These are phyloP conservation scores for Drosophila quasianomalipes DNA, from an alignment of 2,888 invertebrate species.

Conservation along the genomic window DNA sequence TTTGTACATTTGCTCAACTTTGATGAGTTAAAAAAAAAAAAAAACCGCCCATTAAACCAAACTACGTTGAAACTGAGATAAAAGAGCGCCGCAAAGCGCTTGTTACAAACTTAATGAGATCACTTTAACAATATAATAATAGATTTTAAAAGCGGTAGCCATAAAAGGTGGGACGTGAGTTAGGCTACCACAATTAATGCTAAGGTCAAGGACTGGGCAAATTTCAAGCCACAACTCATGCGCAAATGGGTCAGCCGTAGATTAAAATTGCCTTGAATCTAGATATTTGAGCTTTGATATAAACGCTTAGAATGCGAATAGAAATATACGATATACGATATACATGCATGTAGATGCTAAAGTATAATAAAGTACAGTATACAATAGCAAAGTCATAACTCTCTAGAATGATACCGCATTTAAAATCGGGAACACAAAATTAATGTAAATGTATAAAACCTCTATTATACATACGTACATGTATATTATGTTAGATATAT, in stretches of 20 bases:
- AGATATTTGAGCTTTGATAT: constrained; percentile 8
- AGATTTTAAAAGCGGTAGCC: constrained; percentile 59
- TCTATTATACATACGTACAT: neutral
- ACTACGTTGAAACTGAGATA: constrained; percentile 31
- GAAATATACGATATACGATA: neutral
- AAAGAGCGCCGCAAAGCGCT: constrained; percentile 49
- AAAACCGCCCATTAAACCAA: constrained; percentile 34
- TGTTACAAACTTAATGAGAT: constrained; percentile 60
- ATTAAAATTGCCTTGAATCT: constrained; percentile 33
- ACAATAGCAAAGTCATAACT: neutral
- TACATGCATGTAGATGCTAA: neutral
- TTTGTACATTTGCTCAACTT: constrained; percentile 51
- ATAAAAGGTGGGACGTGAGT: constrained; percentile 54
- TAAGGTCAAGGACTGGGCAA: constrained; percentile 70
- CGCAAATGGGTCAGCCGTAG: constrained; percentile 60
- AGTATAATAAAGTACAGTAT: neutral
- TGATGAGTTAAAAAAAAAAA: constrained; percentile 60
- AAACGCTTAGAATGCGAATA: constrained; percentile 1
- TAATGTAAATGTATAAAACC: neutral
- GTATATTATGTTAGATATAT: neutral
- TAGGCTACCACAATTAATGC: constrained; percentile 11
- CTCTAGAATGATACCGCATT: neutral
- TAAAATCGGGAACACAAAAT: neutral
- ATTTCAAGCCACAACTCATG: constrained; percentile 25
- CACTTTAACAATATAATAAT: constrained; percentile 59